Conservation (phyloP, 2,797 vertebrate genomes). For the Rhabdophis nuchalis region DNA sequence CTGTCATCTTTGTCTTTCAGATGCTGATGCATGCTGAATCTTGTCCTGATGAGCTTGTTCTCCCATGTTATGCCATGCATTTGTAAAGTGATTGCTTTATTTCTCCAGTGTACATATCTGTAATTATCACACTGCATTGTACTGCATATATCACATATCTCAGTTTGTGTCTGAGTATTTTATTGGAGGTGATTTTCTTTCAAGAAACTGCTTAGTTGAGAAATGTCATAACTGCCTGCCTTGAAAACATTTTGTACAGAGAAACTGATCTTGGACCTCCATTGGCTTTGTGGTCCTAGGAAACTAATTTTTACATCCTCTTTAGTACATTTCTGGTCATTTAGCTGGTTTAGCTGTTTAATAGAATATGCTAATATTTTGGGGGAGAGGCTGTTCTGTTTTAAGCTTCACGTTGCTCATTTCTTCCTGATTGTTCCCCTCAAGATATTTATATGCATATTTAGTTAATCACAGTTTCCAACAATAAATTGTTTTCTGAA, state of each 20-base stretch:
- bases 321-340: not conserved
- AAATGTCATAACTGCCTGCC: not conserved
- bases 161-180: no score
- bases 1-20: no score
- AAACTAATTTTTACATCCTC: not conserved
- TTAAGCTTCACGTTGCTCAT: not conserved
- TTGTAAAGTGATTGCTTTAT: no score
- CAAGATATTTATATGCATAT: not conserved
- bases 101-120: no score
- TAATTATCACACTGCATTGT: no score
- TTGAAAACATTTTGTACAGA: not conserved
- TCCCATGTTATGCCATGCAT: no score
- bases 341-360: not conserved
- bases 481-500: not conserved
- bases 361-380: not conserved
- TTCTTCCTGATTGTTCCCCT: not conserved
- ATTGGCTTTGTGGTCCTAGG: not conserved
- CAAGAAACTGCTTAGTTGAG: not conserved
- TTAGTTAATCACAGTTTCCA: slow-evolving; percentile 1
- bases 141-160: no score
- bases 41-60: no score
- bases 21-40: no score
- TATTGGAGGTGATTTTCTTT: not conserved
- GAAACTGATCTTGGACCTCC: not conserved
- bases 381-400: not conserved